phyloP scores from a whole-genome alignment of 2,797 vertebrate species.

The Betta splendens region DNA sequence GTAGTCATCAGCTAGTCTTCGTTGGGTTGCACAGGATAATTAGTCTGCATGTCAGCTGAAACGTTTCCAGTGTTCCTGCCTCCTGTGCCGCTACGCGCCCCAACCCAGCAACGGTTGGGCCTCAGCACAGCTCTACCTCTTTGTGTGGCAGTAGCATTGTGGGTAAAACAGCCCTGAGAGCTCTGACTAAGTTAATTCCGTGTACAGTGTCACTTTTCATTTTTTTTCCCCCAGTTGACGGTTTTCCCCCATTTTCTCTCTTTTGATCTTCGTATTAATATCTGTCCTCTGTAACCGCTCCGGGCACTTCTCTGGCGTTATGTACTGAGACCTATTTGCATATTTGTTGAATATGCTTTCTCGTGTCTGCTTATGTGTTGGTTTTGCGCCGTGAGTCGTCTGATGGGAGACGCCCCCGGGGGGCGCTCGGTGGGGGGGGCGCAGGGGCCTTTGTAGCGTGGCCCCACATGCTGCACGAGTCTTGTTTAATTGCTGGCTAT shows the following conservation, averaged over 20 bases:
- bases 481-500: conserved; percentile 63
- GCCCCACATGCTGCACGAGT: conserved; percentile 41
- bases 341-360: conserved; percentile 44
- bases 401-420: no score
- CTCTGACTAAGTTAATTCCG: conserved; percentile 1
- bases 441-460: conserved; percentile 27
- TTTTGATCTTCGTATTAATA: conserved; percentile 40
- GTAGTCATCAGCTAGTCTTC: conserved; percentile 14
- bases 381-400: conserved; percentile 21
- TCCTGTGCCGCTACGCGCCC: no score
- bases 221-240: not conserved
- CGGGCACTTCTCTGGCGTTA: not conserved
- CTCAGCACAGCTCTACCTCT: no score
- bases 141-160: no score
- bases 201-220: conserved; percentile 6
- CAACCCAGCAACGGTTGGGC: no score
- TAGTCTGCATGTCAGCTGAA: conserved; percentile 4
- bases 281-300: conserved; percentile 25
- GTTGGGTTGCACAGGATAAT: not conserved
- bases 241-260: conserved; percentile 33
- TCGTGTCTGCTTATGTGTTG: conserved; percentile 29
- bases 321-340: conserved; percentile 30
- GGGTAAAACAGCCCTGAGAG: no score
- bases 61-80: conserved; percentile 2
- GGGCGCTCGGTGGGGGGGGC: conserved; percentile 36